Conservation (phyloP, 1,140 invertebrate species). For the Drosophila ironensis region DNA sequence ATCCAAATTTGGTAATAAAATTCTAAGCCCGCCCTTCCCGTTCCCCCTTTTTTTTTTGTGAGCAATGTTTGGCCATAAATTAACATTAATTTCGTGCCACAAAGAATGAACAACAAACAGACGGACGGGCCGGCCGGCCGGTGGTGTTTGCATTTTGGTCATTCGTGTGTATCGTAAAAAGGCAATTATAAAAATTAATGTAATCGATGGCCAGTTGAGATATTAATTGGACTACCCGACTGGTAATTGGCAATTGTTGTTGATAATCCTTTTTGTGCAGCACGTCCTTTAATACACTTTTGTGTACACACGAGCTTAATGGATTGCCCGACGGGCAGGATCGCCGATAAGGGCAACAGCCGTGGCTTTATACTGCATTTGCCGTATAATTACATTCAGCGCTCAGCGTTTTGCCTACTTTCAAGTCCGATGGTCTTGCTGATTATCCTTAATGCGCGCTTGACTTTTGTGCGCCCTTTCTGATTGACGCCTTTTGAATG, state of each 20-base stretch:
- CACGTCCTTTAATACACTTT: too few relatives aligned
- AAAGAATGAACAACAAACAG: background rate
- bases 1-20: constrained; percentile 51
- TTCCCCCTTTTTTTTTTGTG: background rate
- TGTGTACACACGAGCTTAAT: too few relatives aligned
- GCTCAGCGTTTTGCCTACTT: too few relatives aligned
- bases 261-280: constrained; percentile 4
- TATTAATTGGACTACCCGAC: constrained; percentile 21
- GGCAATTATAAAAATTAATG: constrained; percentile 40
- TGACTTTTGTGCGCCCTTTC: background rate
- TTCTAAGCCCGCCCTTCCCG: background rate
- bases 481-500: too few relatives aligned
- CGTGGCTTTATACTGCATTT: background rate
- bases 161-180: constrained; percentile 30
- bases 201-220: constrained; percentile 30
- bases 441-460: too few relatives aligned
- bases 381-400: background rate
- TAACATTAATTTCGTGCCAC: constrained; percentile 31
- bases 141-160: background rate
- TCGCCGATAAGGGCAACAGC: too few relatives aligned
- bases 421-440: background rate
- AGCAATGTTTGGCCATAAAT: constrained; percentile 16
- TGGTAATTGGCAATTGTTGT: constrained; percentile 3
- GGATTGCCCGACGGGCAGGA: too few relatives aligned
- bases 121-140: background rate